Conservation (phyloP, 2,113 vertebrate genomes). For the Bombycilla garrulus region DNA sequence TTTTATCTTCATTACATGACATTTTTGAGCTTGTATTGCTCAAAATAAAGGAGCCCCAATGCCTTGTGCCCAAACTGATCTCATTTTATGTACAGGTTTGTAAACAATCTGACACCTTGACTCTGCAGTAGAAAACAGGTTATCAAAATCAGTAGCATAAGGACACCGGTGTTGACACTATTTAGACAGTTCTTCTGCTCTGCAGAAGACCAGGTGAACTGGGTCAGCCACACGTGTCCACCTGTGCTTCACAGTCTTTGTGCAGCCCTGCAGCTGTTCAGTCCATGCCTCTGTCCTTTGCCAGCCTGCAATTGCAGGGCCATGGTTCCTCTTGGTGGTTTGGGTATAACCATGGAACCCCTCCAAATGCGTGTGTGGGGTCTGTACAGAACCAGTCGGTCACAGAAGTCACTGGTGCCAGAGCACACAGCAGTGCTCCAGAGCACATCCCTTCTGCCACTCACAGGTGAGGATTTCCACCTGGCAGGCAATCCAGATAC, state of each 20-base stretch:
- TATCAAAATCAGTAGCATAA: not conserved
- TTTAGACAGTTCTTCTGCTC: not conserved
- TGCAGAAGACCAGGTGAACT: not conserved
- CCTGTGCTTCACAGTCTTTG: not conserved
- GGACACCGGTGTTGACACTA: not conserved
- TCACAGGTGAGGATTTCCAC: not conserved
- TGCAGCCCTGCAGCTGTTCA: not conserved
- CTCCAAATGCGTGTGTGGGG: not conserved
- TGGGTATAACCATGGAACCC: not conserved
- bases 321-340: not conserved
- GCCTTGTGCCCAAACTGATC: not conserved
- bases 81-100: not conserved
- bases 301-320: not conserved
- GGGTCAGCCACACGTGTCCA: not conserved
- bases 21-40: not conserved
- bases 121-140: conserved; percentile 25
- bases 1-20: not conserved
- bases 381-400: accelerated
- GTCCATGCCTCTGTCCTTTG: not conserved
- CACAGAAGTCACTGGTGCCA: accelerated
- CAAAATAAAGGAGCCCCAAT: not conserved
- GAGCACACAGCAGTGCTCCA: accelerated
- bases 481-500: not conserved
- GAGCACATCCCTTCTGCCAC: not conserved
- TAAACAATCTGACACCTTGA: conserved; percentile 16